Conservation (phyloP, 2,888 invertebrate species). For the Syrista parreyssii region DNA sequence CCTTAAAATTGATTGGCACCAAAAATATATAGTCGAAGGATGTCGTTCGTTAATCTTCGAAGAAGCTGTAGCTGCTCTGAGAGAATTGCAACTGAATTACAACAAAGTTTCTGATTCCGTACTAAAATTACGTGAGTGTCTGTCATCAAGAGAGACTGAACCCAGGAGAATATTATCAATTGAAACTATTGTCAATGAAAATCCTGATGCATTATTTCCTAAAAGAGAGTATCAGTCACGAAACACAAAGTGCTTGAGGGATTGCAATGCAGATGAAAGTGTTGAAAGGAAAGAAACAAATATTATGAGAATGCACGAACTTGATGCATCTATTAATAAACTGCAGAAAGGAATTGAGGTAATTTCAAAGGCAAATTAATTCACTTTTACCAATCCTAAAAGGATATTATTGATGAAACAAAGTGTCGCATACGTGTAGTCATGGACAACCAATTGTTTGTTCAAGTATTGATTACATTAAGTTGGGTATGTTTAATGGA, state of each 20-base stretch:
- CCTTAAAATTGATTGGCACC: neutral
- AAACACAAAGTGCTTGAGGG: neutral
- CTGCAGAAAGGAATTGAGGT: slow-evolving; percentile 37
- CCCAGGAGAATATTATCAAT: neutral
- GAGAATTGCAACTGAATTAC: neutral
- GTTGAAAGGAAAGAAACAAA: slow-evolving; percentile 17
- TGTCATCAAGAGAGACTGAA: neutral
- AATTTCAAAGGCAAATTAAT: slow-evolving; percentile 8
- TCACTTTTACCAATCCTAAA: neutral
- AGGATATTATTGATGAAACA: neutral
- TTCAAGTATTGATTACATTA: neutral
- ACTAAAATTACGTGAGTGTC: neutral
- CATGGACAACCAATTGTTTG: neutral
- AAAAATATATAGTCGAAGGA: neutral
- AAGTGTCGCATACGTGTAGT: neutral
- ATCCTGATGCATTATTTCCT: neutral
- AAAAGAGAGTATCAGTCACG: neutral
- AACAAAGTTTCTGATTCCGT: neutral
- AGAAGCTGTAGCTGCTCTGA: neutral
- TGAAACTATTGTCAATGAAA: neutral
- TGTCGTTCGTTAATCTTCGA: neutral
- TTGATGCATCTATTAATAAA: slow-evolving; percentile 35
- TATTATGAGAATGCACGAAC: slow-evolving; percentile 28
- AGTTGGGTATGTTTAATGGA: neutral
- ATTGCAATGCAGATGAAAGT: slow-evolving; percentile 5